Conservation (phyloP, 1,140 invertebrate species). For the Brachionus calyciflorus region DNA sequence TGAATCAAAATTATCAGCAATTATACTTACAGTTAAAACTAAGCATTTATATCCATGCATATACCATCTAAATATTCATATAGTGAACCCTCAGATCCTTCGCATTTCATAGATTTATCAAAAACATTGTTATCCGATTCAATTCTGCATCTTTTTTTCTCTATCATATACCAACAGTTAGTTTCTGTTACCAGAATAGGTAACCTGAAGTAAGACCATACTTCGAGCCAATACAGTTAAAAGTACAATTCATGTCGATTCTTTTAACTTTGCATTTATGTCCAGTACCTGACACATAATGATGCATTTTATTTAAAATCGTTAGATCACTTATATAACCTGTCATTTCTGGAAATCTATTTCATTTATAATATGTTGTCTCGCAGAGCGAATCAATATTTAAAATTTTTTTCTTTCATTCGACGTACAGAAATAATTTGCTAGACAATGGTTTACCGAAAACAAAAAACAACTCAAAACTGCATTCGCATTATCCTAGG, state of each 20-base stretch:
- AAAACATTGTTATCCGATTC: background rate
- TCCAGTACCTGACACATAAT: background rate
- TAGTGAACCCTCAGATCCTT: background rate
- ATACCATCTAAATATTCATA: background rate
- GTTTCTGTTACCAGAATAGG: background rate
- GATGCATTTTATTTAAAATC: background rate
- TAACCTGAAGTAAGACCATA: background rate
- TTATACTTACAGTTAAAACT: background rate
- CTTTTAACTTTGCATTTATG: background rate
- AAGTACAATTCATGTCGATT: background rate
- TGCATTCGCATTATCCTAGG: no score
- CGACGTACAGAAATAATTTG: no score
- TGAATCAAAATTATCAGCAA: background rate
- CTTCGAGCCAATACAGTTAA: background rate
- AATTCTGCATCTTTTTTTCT: background rate
- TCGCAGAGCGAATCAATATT: no score
- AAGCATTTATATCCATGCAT: background rate
- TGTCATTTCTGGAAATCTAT: no score
- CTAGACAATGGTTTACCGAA: no score
- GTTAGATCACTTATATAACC: no score
- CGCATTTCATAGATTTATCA: slow-evolving; percentile 7
- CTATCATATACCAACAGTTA: background rate
- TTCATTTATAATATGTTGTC: no score
- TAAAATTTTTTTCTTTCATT: no score
- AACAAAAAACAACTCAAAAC: no score